Evolutionary conservation across 2,113 vertebrate species (phyloP).

Genomic region (Phyllopteryx taeniolatus): DNA sequence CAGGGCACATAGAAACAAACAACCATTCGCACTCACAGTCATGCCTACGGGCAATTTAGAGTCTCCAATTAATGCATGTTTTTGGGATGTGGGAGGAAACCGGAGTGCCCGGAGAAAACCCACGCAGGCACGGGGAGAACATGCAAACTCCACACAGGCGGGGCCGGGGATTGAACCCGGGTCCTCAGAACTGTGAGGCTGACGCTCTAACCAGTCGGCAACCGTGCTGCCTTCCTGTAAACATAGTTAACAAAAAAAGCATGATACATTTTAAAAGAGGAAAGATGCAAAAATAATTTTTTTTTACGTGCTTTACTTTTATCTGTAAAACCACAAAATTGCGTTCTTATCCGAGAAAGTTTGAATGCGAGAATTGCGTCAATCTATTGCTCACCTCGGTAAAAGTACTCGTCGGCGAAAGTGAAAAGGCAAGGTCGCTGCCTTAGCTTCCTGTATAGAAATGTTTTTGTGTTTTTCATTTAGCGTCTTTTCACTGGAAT

Average conservation of each 20-base stretch:
- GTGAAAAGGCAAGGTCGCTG: neutral
- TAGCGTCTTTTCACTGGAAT: slow-evolving; percentile 6
- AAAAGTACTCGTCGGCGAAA: neutral
- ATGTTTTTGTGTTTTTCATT: slow-evolving; percentile 1
- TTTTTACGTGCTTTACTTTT: neutral
- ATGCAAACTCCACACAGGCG: too few species aligned
- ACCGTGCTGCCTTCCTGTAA: too few species aligned
- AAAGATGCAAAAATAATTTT: neutral
- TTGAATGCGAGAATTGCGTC: neutral
- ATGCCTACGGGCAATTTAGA: too few species aligned
- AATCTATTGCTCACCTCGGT: neutral
- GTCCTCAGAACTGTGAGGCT: too few species aligned
- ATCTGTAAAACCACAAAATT: neutral
- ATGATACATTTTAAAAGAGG: neutral
- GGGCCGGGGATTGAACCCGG: too few species aligned
- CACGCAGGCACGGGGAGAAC: too few species aligned
- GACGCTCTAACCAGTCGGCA: too few species aligned
- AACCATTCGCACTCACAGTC: too few species aligned
- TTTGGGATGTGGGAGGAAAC: too few species aligned
- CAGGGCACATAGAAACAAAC: too few species aligned
- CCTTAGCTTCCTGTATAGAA: neutral
- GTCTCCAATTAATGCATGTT: too few species aligned
- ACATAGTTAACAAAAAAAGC: neutral
- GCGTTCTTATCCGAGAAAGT: neutral
- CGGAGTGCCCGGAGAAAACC: too few species aligned